Percentiles rank a stretch among this genome's conserved stretches.
These are phyloP conservation scores for Mechanitis messenoides DNA, from an alignment of 2,888 invertebrate species.

Conservation along the genomic window DNA sequence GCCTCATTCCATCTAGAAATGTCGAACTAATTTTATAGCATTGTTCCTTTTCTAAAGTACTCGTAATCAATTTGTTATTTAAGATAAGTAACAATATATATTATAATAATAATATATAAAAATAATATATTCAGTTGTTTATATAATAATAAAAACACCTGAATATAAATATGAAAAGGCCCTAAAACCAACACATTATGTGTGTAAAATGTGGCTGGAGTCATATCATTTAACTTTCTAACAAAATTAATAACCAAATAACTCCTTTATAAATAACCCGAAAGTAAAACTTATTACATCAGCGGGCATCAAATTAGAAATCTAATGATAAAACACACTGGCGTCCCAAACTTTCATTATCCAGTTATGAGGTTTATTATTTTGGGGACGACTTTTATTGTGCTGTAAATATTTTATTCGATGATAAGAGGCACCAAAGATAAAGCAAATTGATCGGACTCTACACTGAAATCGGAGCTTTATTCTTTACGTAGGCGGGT, in stretches of 20 bases:
- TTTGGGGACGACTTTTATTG: conserved; percentile 66
- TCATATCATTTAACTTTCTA: conserved; percentile 5
- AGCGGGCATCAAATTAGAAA: conserved; percentile 21
- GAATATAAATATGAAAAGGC: neutral
- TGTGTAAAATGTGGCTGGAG: neutral
- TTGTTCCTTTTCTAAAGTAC: conserved; percentile 4
- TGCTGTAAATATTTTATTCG: conserved; percentile 73
- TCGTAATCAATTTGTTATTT: conserved; percentile 2
- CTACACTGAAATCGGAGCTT: conserved; percentile 38
- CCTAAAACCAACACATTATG: neutral
- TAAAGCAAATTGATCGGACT: conserved; percentile 70
- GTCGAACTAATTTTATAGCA: conserved; percentile 5
- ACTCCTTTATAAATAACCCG: conserved; percentile 10
- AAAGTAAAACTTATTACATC: conserved; percentile 18
- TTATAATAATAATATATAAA: too few relatives aligned
- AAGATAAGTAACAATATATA: neutral
- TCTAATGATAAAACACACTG: conserved; percentile 22
- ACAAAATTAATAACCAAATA: conserved; percentile 8
- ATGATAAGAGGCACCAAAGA: conserved; percentile 63
- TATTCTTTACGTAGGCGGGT: conserved; percentile 61
- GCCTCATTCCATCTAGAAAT: conserved; percentile 7
- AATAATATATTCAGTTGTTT: too few relatives aligned
- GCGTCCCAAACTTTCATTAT: conserved; percentile 47
- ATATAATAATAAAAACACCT: neutral
- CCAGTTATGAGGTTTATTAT: conserved; percentile 66